These are phyloP conservation scores for Stratiomys singularior DNA, from an alignment of 2,888 invertebrate species.

Conservation along the genomic window DNA sequence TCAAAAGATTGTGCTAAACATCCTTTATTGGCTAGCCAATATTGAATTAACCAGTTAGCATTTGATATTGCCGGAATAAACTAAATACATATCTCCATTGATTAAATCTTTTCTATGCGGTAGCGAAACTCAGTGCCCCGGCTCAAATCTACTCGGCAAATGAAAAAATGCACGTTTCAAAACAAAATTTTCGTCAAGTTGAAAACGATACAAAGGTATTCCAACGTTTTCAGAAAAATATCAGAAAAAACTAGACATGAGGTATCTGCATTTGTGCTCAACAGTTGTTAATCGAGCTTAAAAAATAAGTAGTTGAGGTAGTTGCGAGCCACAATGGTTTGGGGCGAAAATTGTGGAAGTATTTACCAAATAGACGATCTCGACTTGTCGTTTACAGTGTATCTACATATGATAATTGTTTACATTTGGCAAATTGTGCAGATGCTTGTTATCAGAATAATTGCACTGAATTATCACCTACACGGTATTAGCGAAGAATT, in stretches of 20 bases:
- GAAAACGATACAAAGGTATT: background rate
- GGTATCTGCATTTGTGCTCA: no score
- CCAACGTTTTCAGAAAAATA: background rate
- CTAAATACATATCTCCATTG: background rate
- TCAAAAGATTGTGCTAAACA: conserved; percentile 2
- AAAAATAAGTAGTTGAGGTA: no score
- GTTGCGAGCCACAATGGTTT: no score
- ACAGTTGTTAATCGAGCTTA: no score
- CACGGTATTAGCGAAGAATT: no score
- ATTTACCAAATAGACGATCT: background rate
- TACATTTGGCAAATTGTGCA: background rate
- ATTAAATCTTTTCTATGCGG: background rate
- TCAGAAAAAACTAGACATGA: background rate
- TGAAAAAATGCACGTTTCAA: background rate
- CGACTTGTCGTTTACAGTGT: background rate
- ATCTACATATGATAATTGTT: conserved; percentile 2
- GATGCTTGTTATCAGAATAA: conserved; percentile 8
- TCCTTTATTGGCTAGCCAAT: background rate
- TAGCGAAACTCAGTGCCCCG: background rate
- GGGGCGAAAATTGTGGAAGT: background rate
- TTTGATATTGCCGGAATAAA: background rate
- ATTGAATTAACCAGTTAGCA: background rate
- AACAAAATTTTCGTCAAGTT: background rate
- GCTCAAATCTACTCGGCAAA: no score
- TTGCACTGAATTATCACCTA: background rate